phyloP scores from a whole-genome alignment of 2,113 vertebrate species.

The Petromus typicus region DNA sequence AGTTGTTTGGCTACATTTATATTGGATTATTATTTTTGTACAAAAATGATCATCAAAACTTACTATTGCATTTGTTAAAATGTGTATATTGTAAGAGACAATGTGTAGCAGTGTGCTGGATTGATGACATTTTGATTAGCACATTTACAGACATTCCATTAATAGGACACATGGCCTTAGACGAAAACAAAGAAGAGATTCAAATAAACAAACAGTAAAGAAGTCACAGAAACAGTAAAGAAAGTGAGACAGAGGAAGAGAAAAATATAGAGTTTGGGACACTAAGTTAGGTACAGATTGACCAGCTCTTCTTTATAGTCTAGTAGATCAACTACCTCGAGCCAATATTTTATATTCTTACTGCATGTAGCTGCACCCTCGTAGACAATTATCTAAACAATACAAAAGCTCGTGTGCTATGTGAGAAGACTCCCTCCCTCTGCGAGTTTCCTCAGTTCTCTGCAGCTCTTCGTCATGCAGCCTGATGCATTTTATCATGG shows the following conservation, averaged over 20 bases:
- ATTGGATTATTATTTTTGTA: slow-evolving; percentile 26
- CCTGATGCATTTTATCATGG: background rate
- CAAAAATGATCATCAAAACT: background rate
- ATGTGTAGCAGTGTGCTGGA: background rate
- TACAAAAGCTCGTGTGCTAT: background rate
- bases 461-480: rapidly evolving
- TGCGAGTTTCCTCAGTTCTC: background rate
- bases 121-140: background rate
- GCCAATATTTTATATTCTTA: background rate
- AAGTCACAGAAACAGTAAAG: background rate
- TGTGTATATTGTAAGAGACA: background rate
- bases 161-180: background rate
- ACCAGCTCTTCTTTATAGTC: background rate
- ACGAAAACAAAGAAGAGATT: background rate
- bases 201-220: rapidly evolving
- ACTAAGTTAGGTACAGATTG: background rate
- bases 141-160: background rate
- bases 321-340: background rate
- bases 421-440: background rate
- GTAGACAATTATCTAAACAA: background rate
- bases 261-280: background rate
- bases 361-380: background rate
- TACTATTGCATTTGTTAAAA: background rate
- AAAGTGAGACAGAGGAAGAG: background rate
- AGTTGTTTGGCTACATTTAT: background rate